Evolutionary conservation across 2,113 vertebrate genomes (phyloP).

Genomic region (Pterophyllum scalare): DNA sequence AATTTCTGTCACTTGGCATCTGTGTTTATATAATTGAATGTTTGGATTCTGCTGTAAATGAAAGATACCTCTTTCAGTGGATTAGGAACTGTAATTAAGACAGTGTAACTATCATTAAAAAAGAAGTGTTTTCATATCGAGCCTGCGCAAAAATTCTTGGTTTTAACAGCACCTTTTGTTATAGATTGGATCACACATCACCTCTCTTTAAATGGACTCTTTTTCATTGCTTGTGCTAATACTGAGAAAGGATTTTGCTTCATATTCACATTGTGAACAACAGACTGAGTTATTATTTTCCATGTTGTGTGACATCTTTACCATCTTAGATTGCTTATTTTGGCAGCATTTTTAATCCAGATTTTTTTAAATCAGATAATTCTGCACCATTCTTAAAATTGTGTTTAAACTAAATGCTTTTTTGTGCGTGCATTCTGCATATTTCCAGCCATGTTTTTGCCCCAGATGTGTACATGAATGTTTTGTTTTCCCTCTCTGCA

Average conservation of each 20-base stretch:
- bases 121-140: neutral
- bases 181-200: neutral
- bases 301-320: neutral
- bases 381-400: neutral
- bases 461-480: conserved; percentile 30
- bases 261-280: neutral
- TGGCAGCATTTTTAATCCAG: neutral
- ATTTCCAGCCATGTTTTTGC: conserved; percentile 37
- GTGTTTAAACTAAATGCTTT: neutral
- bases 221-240: neutral
- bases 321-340: neutral
- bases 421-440: neutral
- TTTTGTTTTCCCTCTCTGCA: conserved; percentile 72
- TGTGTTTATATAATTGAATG: conserved; percentile 1
- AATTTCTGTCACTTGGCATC: conserved; percentile 48
- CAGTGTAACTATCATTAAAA: neutral
- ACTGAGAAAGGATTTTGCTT: neutral
- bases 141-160: neutral
- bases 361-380: neutral
- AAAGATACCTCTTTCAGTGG: neutral
- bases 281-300: neutral
- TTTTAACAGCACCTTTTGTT: neutral
- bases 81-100: neutral
- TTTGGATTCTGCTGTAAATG: conserved; percentile 3
- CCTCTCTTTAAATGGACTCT: neutral